These are phyloP conservation scores for Phataginus tetradactyla DNA, from an alignment of 2,797 vertebrate genomes.

Conservation along the genomic window DNA sequence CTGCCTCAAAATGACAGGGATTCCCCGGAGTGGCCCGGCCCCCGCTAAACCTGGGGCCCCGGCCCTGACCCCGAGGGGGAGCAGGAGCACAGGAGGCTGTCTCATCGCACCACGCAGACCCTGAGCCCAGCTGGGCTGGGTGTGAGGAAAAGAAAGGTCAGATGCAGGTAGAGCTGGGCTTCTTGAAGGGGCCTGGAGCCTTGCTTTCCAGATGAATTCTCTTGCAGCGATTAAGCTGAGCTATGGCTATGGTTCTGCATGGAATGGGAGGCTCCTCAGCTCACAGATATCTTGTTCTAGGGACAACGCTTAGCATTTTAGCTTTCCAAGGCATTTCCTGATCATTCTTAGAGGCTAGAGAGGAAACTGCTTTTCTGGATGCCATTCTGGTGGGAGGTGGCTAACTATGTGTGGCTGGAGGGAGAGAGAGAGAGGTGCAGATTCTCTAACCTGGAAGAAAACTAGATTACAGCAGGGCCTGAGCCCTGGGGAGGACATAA, in stretches of 20 bases:
- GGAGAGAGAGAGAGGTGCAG: neutral
- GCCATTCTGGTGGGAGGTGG: neutral
- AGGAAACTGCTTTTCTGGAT: constrained; percentile 41
- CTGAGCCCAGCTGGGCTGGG: neutral
- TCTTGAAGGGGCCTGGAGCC: neutral
- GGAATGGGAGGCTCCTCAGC: neutral
- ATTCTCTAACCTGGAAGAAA: constrained; percentile 17
- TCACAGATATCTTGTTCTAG: neutral
- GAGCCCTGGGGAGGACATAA: neutral
- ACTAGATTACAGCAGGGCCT: neutral
- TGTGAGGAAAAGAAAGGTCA: neutral
- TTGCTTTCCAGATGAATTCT: neutral
- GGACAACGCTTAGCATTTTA: neutral
- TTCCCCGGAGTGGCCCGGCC: neutral
- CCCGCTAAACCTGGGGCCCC: neutral
- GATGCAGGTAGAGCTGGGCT: neutral
- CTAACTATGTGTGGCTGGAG: neutral
- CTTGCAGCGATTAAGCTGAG: neutral
- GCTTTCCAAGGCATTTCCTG: constrained; percentile 51
- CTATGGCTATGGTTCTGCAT: neutral
- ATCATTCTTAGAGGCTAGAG: neutral
- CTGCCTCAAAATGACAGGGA: neutral
- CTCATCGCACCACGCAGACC: neutral
- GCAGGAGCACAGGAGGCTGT: neutral
- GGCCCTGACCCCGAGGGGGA: neutral